Conservation (phyloP, 2,797 vertebrate genomes). For the Parauchenoglanis ngamensis region DNA sequence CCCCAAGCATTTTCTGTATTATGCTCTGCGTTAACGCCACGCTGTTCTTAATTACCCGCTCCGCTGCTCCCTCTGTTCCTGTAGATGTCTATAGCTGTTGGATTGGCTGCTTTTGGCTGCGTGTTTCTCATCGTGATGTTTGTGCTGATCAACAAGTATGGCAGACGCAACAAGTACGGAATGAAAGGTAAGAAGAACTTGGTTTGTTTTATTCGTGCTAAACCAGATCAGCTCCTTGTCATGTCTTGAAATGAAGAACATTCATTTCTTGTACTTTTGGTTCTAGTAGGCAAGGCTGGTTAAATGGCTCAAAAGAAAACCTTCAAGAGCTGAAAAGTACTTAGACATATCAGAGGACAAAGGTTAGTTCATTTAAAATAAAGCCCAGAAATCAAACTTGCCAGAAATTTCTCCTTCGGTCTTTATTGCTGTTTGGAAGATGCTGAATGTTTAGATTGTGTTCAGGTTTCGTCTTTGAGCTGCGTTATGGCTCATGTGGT, state of each 20-base stretch:
- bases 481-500: conserved; percentile 29
- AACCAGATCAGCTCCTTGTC: not conserved
- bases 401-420: not conserved
- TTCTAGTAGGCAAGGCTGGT: not conserved
- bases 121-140: conserved; percentile 93
- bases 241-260: not conserved
- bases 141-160: conserved; percentile 98
- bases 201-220: not conserved
- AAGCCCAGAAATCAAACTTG: not conserved
- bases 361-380: conserved; percentile 5
- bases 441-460: conserved; percentile 10
- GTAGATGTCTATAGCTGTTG: conserved; percentile 94
- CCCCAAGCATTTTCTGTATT: conserved; percentile 13
- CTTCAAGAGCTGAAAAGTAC: not conserved
- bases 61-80: conserved; percentile 16
- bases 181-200: conserved; percentile 90
- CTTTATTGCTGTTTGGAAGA: not conserved
- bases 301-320: conserved; percentile 10
- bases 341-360: not conserved
- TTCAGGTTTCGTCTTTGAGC: conserved; percentile 36
- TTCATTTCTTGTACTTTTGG: not conserved
- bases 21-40: conserved; percentile 8
- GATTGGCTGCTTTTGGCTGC: conserved; percentile 92
- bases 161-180: conserved; percentile 94
- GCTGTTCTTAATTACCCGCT: conserved; percentile 24